Evolutionary conservation across 2,797 vertebrate species (phyloP).

Genomic region (Avahi laniger): DNA sequence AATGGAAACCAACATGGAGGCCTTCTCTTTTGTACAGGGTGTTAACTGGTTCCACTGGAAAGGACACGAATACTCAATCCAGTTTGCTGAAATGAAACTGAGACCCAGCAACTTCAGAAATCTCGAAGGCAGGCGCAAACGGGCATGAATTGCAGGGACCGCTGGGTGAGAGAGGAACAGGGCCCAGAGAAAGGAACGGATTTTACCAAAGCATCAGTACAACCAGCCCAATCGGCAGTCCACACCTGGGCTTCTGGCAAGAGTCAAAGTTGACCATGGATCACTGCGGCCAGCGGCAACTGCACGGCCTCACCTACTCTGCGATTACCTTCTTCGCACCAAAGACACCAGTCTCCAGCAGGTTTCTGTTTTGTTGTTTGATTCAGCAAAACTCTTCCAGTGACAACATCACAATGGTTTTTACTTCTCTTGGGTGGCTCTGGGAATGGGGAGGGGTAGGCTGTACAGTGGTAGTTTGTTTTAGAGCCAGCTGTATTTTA

Average conservation of each 20-base stretch:
- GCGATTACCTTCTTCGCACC: conserved; percentile 80
- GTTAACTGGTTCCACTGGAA: conserved; percentile 99
- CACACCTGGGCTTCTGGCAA: conserved; percentile 50
- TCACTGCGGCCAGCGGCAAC: background rate
- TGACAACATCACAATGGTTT: conserved; percentile 36
- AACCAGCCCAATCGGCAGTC: conserved; percentile 56
- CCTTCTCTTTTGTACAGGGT: conserved; percentile 85
- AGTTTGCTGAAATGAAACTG: conserved; percentile 98
- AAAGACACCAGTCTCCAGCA: conserved; percentile 83
- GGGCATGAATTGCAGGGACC: conserved; percentile 87
- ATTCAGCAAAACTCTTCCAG: conserved; percentile 68
- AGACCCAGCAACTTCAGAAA: conserved; percentile 96
- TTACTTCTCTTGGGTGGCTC: conserved; percentile 74
- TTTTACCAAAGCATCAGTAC: conserved; percentile 76
- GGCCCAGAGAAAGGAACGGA: conserved; percentile 70
- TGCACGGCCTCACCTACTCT: conserved; percentile 60
- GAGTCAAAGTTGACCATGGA: conserved; percentile 58
- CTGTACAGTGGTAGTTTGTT: conserved; percentile 81
- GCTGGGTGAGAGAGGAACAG: conserved; percentile 61
- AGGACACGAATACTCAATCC: conserved; percentile 95
- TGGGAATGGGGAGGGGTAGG: conserved; percentile 71
- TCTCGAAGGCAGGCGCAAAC: conserved; percentile 94
- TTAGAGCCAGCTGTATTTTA: conserved; percentile 84
- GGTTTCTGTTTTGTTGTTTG: conserved; percentile 50
- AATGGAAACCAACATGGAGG: background rate